Evolutionary conservation across 2,797 vertebrate genomes (phyloP), one percentile per base, ranked within the genome.

Genomic region (Chelon labrosus): DNA sequence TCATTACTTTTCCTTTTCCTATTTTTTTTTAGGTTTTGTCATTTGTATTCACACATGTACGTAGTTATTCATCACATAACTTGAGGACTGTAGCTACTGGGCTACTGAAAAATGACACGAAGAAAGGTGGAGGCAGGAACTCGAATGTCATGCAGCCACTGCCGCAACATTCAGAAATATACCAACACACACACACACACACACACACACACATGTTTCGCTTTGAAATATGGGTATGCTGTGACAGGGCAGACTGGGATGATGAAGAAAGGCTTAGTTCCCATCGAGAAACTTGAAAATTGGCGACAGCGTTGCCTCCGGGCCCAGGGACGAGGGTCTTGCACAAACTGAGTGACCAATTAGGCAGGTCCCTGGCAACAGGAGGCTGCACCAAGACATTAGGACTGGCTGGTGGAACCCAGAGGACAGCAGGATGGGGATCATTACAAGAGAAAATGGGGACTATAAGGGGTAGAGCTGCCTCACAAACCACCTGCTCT

Each of bases 301-400:
- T 71, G 75, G 66, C 46, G 53, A 16, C 49, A 20, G 55, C 47
- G 14, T 22, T 11, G 57, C 64, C 70, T 63, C 64, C 60, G 54
- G 59, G 17, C 56, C 35, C n/a, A 13, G 57, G 46, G 66, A 79
- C 6, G 0, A 14, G 25, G 22, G 65, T 76, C 69, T 52, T 31
- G 46, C 73, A 69, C 77, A 85, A 73, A 84, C 53, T 3, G 22
- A 88, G 71, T 70, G 75, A 80, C 82, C 86, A 88, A 91, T 90
- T 85, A 87, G 66, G 71, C 65, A 42, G 66, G 60, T 58, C 56
- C 61, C 61, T 44, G 55, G 71, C 53, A 73, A 71, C 2, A 22
- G 59, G 6, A 65, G 20, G 14, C 75, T 57, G 61, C 46, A 64
- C 51, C 64, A 51, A 70, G 82, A 51, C 57, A 64, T 59, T 67